Percentiles rank a stretch among this genome's conserved stretches.
phyloP scores from a whole-genome alignment of 2,797 vertebrate species.

The Anguilla obscura region DNA sequence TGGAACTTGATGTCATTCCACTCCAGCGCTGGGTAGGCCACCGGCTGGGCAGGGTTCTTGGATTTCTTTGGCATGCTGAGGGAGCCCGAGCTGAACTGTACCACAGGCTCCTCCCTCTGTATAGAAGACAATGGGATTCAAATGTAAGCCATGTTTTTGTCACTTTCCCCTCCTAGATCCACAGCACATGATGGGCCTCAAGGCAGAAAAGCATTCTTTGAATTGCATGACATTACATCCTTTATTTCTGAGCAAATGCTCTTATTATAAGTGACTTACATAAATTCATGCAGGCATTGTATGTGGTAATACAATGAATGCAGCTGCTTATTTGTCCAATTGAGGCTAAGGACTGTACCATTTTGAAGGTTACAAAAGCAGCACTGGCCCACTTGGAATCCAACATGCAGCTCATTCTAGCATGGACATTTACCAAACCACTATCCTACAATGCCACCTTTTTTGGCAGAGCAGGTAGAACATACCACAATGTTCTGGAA shows the following conservation, averaged over 20 bases:
- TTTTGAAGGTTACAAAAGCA: not conserved
- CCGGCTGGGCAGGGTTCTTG: conserved; percentile 75
- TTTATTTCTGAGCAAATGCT: not conserved
- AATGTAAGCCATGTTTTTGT: not conserved
- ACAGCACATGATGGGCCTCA: not conserved
- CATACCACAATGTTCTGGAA: conserved; percentile 80
- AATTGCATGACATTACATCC: not conserved
- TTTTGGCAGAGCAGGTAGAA: not conserved
- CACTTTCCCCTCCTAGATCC: not conserved
- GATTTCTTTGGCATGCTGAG: conserved; percentile 76
- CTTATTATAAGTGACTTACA: not conserved
- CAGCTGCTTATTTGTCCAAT: not conserved
- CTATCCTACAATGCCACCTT: not conserved
- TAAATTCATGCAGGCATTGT: not conserved
- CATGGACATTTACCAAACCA: not conserved
- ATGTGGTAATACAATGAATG: not conserved
- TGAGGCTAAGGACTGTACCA: not conserved
- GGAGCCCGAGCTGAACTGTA: conserved; percentile 83
- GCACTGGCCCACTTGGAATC: not conserved
- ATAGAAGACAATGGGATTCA: conserved; percentile 36
- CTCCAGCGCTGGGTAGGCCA: conserved; percentile 82
- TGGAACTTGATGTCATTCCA: conserved; percentile 90
- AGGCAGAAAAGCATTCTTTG: not conserved
- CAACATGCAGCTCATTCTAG: not conserved
- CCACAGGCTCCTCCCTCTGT: conserved; percentile 84